Conservation (phyloP, 2,797 vertebrate genomes). For the Morus bassanus region DNA sequence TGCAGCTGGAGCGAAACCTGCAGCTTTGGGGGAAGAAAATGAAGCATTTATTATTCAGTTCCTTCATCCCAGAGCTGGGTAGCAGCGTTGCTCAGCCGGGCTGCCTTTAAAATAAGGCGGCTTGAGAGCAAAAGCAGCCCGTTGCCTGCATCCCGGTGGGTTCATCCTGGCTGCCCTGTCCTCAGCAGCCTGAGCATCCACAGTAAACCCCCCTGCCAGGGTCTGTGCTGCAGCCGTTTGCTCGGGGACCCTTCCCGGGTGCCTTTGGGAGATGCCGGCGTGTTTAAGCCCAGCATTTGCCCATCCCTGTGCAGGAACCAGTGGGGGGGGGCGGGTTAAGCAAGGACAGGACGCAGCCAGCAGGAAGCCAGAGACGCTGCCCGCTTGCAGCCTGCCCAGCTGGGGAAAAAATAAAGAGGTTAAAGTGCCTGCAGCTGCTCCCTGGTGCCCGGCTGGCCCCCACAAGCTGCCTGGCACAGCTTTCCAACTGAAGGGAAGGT, state of each 20-base stretch:
- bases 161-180: background rate
- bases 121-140: background rate
- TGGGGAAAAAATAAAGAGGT: background rate
- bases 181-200: background rate
- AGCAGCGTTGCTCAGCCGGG: background rate
- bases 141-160: background rate
- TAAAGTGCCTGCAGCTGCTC: background rate
- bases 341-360: background rate
- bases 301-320: background rate
- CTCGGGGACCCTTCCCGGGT: background rate
- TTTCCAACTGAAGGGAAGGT: background rate
- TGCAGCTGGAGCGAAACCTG: background rate
- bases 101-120: background rate
- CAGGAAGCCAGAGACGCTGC: background rate
- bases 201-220: rapidly evolving
- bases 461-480: rapidly evolving
- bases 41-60: background rate
- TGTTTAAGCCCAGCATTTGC: background rate
- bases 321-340: background rate
- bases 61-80: background rate
- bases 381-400: background rate
- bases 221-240: background rate
- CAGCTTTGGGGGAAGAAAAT: background rate
- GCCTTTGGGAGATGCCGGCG: background rate
- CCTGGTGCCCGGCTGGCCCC: background rate